These are phyloP conservation scores for Xiphophorus hellerii DNA, from an alignment of 2,113 vertebrate species.

Conservation along the genomic window DNA sequence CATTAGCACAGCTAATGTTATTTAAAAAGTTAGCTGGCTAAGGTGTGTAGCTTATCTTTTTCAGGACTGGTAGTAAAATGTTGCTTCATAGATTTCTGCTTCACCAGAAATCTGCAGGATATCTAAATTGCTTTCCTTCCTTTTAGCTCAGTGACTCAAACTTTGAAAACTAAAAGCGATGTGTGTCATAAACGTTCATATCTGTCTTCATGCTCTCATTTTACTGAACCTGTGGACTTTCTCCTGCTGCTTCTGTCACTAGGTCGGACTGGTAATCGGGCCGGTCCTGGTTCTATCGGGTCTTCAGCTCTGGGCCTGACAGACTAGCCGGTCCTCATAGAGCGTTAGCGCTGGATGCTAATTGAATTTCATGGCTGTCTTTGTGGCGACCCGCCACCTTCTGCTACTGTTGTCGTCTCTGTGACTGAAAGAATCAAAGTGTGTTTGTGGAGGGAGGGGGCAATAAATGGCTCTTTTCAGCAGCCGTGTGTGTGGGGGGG, in stretches of 20 bases:
- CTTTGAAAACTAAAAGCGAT: not conserved
- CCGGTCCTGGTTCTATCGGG: too few species aligned
- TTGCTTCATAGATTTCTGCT: too few species aligned
- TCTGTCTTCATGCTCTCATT: not conserved
- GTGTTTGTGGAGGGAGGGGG: conserved; percentile 37
- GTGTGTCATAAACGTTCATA: too few species aligned
- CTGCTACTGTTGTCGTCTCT: conserved; percentile 58
- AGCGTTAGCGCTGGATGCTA: conserved; percentile 28
- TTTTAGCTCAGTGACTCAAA: too few species aligned
- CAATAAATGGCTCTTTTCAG: conserved; percentile 64
- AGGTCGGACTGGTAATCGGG: too few species aligned
- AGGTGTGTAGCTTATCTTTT: too few species aligned
- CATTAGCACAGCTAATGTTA: too few species aligned
- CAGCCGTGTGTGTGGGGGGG: conserved; percentile 6
- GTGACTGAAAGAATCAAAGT: conserved; percentile 27
- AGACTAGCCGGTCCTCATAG: not conserved
- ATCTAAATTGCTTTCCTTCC: too few species aligned
- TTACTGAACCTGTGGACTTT: not conserved
- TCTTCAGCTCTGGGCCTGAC: not conserved
- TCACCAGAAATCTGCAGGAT: too few species aligned
- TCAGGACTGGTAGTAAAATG: too few species aligned
- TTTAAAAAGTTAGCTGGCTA: too few species aligned
- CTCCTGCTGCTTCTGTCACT: not conserved
- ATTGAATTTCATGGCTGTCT: conserved; percentile 67
- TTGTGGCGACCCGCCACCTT: conserved; percentile 59